A percentile compares a stretch with the other conserved stretches of the same genome.
These are phyloP conservation scores for Pseudachorutes palmiensis DNA, from an alignment of 1,140 invertebrate species.

Conservation along the genomic window DNA sequence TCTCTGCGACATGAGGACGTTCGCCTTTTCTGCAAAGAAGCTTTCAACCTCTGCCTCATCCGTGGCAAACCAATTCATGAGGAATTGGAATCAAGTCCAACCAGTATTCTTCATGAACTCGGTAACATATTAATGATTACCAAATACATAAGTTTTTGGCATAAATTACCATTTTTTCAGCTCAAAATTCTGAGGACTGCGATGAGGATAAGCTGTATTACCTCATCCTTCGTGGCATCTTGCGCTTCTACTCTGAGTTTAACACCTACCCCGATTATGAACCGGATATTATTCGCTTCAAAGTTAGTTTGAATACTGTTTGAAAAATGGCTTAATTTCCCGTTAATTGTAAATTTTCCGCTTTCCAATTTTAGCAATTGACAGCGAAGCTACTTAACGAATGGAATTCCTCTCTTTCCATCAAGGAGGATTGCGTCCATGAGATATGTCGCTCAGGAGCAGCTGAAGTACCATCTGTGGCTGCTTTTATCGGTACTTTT, in stretches of 20 bases:
- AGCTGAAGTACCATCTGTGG: constrained; percentile 88
- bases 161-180: constrained; percentile 39
- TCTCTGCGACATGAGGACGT: constrained; percentile 67
- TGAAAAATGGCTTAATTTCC: neutral
- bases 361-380: constrained; percentile 15
- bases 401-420: constrained; percentile 59
- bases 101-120: constrained; percentile 50
- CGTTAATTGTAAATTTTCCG: neutral
- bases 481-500: constrained; percentile 68
- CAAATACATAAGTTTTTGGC: neutral
- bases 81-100: constrained; percentile 59
- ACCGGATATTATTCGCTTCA: constrained; percentile 76
- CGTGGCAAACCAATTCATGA: constrained; percentile 68
- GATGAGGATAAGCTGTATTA: constrained; percentile 84
- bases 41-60: constrained; percentile 65
- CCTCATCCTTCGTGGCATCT: constrained; percentile 78
- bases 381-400: constrained; percentile 47
- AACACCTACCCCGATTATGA: constrained; percentile 84
- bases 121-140: constrained; percentile 42
- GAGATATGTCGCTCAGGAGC: constrained; percentile 91
- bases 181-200: constrained; percentile 59
- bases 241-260: constrained; percentile 79
- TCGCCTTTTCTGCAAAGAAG: constrained; percentile 75
- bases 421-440: constrained; percentile 89
- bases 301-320: constrained; percentile 48